Conservation (phyloP, 2,113 vertebrate genomes). For the Zapus hudsonius region DNA sequence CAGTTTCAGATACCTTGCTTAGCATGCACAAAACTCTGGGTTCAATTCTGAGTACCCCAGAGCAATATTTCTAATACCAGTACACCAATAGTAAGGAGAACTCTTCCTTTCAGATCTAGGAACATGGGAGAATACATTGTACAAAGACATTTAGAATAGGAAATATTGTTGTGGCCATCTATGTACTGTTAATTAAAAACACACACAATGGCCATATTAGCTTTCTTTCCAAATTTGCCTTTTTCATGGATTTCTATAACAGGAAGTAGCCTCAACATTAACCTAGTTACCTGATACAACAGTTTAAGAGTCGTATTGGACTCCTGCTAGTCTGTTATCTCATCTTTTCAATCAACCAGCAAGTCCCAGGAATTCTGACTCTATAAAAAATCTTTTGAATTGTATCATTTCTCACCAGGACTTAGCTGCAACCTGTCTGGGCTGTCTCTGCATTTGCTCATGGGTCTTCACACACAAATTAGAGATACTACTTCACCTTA, state of each 20-base stretch:
- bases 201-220: background rate
- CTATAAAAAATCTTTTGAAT: background rate
- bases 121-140: background rate
- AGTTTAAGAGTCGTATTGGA: too few species aligned
- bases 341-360: background rate
- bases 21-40: background rate
- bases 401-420: background rate
- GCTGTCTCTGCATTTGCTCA: background rate
- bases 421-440: background rate
- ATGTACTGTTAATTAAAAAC: too few species aligned
- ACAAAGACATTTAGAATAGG: fast-evolving
- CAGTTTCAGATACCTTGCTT: background rate
- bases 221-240: background rate
- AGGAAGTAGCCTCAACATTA: background rate
- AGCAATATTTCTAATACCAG: background rate
- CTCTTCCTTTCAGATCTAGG: too few species aligned
- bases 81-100: background rate
- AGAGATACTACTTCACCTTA: background rate
- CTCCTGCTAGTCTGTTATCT: background rate
- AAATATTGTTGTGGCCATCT: background rate
- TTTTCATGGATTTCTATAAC: background rate
- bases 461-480: background rate
- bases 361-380: background rate
- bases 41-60: background rate
- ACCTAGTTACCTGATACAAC: background rate